Percentiles rank a stretch among this genome's conserved stretches.
phyloP scores from a whole-genome alignment of 2,888 invertebrate species.

The Artemia sp. region DNA sequence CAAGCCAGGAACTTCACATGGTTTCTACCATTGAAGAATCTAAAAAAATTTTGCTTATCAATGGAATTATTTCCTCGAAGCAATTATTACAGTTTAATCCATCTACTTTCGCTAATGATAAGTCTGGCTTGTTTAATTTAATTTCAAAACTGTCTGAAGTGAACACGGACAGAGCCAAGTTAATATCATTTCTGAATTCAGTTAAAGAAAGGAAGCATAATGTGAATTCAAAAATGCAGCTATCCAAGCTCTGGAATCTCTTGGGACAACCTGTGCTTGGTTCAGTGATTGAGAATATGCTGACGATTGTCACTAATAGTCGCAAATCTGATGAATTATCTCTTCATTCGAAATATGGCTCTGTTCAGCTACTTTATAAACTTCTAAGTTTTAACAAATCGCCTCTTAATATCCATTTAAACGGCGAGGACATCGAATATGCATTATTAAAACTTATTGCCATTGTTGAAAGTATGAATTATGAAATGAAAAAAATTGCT shows the following conservation, averaged over 20 bases:
- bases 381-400: not conserved
- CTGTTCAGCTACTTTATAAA: not conserved
- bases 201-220: not conserved
- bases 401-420: not conserved
- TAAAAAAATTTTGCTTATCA: not conserved
- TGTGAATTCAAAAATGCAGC: not conserved
- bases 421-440: not conserved
- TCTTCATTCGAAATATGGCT: slow-evolving; percentile 11
- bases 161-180: not conserved
- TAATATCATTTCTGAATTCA: not conserved
- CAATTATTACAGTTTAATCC: not conserved
- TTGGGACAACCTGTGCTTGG: not conserved
- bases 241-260: not conserved
- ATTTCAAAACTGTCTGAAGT: not conserved
- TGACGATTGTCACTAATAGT: not conserved
- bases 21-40: not conserved
- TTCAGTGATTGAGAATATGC: not conserved
- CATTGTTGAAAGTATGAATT: not conserved
- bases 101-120: not conserved
- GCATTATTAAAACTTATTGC: not conserved
- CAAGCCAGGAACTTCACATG: not conserved
- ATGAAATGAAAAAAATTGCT: not conserved
- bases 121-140: not conserved
- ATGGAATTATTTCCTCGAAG: slow-evolving; percentile 1
- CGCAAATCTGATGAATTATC: not conserved